These are phyloP conservation scores for Strigamia crassipes DNA, from an alignment of 2,888 invertebrate species.

Conservation along the genomic window DNA sequence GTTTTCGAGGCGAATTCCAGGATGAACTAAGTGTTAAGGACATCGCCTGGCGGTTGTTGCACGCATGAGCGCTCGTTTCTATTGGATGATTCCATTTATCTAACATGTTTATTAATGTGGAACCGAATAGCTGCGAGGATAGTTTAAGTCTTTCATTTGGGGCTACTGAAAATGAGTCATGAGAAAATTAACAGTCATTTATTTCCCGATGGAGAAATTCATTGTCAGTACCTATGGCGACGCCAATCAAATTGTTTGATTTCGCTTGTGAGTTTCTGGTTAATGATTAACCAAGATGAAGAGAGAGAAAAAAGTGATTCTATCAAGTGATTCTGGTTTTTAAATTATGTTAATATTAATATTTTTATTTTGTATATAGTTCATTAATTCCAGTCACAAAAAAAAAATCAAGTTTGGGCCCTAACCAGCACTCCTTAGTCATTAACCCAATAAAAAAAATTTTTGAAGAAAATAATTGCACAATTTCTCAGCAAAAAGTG, in stretches of 20 bases:
- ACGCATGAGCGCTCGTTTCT: not conserved
- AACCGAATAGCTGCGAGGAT: not conserved
- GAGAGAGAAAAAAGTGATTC: not conserved
- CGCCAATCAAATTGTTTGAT: too few relatives aligned
- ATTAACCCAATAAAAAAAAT: not conserved
- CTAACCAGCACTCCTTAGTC: not conserved
- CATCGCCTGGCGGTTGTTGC: not conserved
- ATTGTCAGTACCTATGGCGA: too few relatives aligned
- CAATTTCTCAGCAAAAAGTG: too few relatives aligned
- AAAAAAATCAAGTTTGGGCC: not conserved
- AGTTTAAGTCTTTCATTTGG: not conserved
- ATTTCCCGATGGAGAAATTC: too few relatives aligned
- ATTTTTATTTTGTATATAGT: not conserved
- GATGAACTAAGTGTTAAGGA: not conserved
- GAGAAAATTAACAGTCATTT: not conserved
- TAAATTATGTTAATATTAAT: not conserved
- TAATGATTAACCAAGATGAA: not conserved
- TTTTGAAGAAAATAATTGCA: not conserved
- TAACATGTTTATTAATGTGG: slow-evolving; percentile 3
- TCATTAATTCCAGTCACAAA: slow-evolving; percentile 32
- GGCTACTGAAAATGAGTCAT: not conserved
- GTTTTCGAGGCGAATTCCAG: not conserved
- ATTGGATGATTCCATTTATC: not conserved
- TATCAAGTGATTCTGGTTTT: not conserved
- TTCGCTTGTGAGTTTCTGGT: not conserved